Conservation (phyloP, 2,888 invertebrate genomes). For the Agapostemon virescens region DNA sequence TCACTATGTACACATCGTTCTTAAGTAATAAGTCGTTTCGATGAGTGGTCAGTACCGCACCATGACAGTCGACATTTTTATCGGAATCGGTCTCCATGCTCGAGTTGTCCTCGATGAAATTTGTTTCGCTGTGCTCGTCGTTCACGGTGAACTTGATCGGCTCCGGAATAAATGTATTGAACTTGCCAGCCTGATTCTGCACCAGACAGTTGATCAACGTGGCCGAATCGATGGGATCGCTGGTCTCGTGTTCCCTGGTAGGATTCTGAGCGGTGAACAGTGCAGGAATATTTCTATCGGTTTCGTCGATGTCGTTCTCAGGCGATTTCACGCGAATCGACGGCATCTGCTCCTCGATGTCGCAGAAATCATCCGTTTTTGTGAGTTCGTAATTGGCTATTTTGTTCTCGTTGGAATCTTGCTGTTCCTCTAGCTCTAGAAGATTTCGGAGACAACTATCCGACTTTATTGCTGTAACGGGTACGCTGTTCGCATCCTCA, state of each 20-base stretch:
- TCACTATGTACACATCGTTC: constrained; percentile 42
- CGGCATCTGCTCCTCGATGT: constrained; percentile 67
- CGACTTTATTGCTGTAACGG: constrained; percentile 19
- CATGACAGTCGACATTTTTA: constrained; percentile 35
- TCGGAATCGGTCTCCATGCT: constrained; percentile 16
- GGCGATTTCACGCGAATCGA: constrained; percentile 65
- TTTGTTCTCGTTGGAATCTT: constrained; percentile 26
- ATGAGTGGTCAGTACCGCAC: constrained; percentile 40
- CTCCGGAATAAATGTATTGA: constrained; percentile 25
- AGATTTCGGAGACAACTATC: constrained; percentile 42
- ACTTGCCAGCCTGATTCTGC: constrained; percentile 51
- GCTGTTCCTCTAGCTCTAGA: constrained; percentile 40
- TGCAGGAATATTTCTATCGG: constrained; percentile 19
- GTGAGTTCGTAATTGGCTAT: constrained; percentile 49
- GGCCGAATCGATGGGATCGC: constrained; percentile 34
- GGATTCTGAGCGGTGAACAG: constrained; percentile 44
- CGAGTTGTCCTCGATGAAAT: constrained; percentile 45
- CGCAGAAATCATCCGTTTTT: constrained; percentile 53
- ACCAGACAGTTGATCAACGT: constrained; percentile 59
- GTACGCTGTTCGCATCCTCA: constrained; percentile 31
- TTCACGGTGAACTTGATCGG: constrained; percentile 37
- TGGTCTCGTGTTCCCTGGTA: constrained; percentile 44
- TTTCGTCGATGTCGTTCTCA: constrained; percentile 18
- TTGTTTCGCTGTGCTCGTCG: constrained; percentile 54
- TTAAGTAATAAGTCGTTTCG: constrained; percentile 47